phyloP scores from a whole-genome alignment of 92 coral and sea anemone species.

The Zoanthus sociatus region DNA sequence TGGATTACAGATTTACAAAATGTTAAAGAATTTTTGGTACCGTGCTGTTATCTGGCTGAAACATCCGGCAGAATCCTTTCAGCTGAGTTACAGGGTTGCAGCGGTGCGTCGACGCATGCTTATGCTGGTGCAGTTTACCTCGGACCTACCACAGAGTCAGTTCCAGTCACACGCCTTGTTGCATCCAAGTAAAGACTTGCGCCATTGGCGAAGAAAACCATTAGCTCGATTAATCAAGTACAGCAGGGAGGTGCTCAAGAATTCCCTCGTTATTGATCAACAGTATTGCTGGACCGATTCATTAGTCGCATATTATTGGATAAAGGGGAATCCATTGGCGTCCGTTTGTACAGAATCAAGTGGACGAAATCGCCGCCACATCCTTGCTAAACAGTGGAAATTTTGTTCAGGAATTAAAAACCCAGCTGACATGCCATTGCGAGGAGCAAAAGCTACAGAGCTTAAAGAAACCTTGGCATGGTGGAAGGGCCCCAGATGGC shows the following conservation, averaged over 20 bases:
- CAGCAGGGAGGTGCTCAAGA: constrained; percentile 45
- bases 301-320: constrained; percentile 62
- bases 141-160: constrained; percentile 22
- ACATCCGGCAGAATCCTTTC: background rate
- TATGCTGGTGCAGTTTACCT: constrained; percentile 51
- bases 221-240: constrained; percentile 38
- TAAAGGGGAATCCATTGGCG: constrained; percentile 57
- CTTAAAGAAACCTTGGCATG: constrained; percentile 24
- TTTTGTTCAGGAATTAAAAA: constrained; percentile 55
- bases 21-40: constrained; percentile 7
- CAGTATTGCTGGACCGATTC: constrained; percentile 65
- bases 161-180: constrained; percentile 29
- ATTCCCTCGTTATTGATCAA: constrained; percentile 29
- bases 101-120: constrained; percentile 43
- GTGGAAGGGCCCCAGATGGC: constrained; percentile 60
- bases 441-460: constrained; percentile 52
- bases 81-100: constrained; percentile 33
- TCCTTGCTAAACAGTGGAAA: constrained; percentile 41
- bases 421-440: constrained; percentile 65
- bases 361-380: constrained; percentile 58
- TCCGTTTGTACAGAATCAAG: constrained; percentile 64
- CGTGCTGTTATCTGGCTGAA: constrained; percentile 26
- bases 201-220: constrained; percentile 56
- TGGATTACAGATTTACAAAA: constrained; percentile 20
- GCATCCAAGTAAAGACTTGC: constrained; percentile 63